These are phyloP conservation scores for Callithrix jacchus DNA, from an alignment of 2,113 vertebrate species.

Conservation along the genomic window DNA sequence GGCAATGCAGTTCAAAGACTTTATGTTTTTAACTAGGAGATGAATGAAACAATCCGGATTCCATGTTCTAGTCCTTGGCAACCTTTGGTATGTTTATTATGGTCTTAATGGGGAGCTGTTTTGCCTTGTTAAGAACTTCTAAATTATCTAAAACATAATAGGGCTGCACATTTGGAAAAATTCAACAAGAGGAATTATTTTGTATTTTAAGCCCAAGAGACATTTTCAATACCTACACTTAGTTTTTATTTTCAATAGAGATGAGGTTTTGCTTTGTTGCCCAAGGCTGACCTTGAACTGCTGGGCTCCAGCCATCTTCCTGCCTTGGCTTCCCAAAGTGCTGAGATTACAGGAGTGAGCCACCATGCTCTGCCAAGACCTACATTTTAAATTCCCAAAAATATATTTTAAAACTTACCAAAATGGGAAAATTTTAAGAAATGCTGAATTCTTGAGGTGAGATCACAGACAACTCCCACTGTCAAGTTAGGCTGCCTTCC, in stretches of 20 bases:
- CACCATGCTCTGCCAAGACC: too few relatives aligned
- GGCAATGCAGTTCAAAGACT: not conserved
- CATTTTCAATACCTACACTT: not conserved
- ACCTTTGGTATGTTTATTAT: not conserved
- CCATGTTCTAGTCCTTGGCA: not conserved
- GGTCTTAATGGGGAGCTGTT: not conserved
- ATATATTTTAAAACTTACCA: not conserved
- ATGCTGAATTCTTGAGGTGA: not conserved
- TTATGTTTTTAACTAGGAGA: not conserved
- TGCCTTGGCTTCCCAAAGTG: too few relatives aligned
- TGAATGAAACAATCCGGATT: not conserved
- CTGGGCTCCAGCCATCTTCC: too few relatives aligned
- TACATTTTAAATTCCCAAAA: constrained; percentile 1
- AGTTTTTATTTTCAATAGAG: too few relatives aligned
- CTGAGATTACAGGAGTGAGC: too few relatives aligned
- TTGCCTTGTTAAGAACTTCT: not conserved
- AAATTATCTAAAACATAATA: not conserved
- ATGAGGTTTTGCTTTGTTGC: too few relatives aligned
- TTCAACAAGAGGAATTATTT: not conserved
- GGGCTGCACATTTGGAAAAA: not conserved
- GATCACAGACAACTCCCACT: not conserved
- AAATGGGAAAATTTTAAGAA: not conserved
- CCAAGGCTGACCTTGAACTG: too few relatives aligned
- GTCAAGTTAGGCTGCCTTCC: not conserved
- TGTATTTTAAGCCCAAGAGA: not conserved